Percentiles rank a stretch among this genome's conserved stretches.
Evolutionary conservation across 2,113 vertebrate genomes (phyloP).

Genomic region (Antigone vipio): DNA sequence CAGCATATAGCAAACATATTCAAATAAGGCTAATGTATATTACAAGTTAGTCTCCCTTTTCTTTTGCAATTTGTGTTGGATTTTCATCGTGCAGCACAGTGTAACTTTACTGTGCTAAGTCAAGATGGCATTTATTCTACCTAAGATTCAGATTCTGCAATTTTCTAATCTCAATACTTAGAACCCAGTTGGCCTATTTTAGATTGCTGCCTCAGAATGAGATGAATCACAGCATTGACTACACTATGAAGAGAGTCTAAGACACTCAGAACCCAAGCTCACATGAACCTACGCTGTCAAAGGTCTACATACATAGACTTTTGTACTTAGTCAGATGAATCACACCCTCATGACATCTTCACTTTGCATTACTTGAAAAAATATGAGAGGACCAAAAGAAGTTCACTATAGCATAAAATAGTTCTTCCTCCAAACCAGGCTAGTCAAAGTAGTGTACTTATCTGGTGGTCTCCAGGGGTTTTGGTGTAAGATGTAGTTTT

Average conservation of each 20-base stretch:
- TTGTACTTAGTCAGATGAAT: not conserved
- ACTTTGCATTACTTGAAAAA: not conserved
- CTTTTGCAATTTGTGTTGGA: not conserved
- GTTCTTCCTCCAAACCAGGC: not conserved
- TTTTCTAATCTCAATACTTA: not conserved
- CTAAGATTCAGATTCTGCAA: not conserved
- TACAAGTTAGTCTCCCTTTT: not conserved
- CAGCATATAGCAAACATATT: not conserved
- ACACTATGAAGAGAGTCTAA: not conserved
- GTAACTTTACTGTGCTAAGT: not conserved
- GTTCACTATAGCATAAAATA: not conserved
- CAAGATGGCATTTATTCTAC: not conserved
- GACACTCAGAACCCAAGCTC: not conserved
- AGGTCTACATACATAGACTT: not conserved
- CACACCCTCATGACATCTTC: not conserved
- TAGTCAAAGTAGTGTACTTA: not conserved
- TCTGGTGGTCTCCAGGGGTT: not conserved
- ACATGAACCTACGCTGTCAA: not conserved
- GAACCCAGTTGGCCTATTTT: not conserved
- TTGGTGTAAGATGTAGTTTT: not conserved
- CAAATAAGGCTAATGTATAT: not conserved
- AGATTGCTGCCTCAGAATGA: not conserved
- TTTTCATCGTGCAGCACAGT: not conserved
- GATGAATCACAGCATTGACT: not conserved
- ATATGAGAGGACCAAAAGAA: not conserved